A percentile compares a stretch with the other conserved stretches of the same genome.
Evolutionary conservation across 2,113 vertebrate genomes (phyloP).

Genomic region (Dendropsophus ebraccatus): DNA sequence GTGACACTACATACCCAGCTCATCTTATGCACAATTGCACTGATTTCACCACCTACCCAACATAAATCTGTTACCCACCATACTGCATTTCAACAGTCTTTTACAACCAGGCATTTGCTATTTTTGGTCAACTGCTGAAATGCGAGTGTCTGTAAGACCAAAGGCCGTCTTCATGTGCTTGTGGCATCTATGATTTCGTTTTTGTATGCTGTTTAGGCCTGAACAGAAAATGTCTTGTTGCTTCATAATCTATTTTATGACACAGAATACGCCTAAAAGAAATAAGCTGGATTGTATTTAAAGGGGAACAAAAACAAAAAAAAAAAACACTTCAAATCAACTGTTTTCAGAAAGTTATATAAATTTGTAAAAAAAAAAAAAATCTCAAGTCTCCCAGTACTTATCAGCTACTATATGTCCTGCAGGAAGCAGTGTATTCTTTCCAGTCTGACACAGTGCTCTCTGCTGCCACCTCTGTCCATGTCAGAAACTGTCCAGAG

Average conservation of each 20-base stretch:
- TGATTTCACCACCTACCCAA: neutral
- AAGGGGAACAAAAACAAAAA: too few species aligned
- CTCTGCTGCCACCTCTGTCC: too few species aligned
- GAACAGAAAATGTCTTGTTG: neutral
- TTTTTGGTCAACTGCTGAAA: neutral
- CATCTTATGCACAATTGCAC: conserved; percentile 15
- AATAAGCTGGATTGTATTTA: too few species aligned
- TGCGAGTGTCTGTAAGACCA: neutral
- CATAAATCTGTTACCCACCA: neutral
- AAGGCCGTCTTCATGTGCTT: neutral
- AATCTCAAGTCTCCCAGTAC: too few species aligned
- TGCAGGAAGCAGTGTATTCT: too few species aligned
- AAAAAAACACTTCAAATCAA: too few species aligned
- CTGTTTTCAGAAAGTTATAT: too few species aligned
- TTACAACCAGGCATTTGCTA: neutral
- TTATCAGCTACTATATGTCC: too few species aligned
- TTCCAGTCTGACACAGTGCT: too few species aligned
- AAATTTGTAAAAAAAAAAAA: too few species aligned
- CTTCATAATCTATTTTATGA: neutral
- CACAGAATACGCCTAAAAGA: too few species aligned
- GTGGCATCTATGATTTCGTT: neutral
- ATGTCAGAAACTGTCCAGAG: too few species aligned
- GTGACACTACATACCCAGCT: neutral
- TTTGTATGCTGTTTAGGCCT: neutral
- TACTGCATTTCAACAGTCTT: neutral